phyloP scores from a whole-genome alignment of 2,113 vertebrate species.

The Brachypteracias leptosomus region DNA sequence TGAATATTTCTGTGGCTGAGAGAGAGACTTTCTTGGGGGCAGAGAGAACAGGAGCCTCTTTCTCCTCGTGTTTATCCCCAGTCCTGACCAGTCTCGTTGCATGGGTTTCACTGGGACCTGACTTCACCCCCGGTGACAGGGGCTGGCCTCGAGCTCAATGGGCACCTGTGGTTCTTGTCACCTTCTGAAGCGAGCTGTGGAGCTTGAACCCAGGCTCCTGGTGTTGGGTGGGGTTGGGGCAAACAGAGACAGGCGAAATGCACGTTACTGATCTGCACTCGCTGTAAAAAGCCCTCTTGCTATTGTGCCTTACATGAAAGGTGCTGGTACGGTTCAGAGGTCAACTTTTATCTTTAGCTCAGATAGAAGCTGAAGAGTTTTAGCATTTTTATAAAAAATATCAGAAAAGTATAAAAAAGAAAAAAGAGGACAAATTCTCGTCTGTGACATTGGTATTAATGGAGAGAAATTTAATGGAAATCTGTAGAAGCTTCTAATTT shows the following conservation, averaged over 20 bases:
- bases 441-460: not conserved
- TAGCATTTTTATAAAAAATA: not conserved
- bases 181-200: not conserved
- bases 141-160: not conserved
- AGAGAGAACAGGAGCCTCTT: not conserved
- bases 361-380: conserved; percentile 20
- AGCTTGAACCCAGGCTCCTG: not conserved
- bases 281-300: not conserved
- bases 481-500: conserved; percentile 37
- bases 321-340: conserved; percentile 18
- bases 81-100: not conserved
- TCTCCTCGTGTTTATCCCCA: not conserved
- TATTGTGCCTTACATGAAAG: conserved; percentile 42
- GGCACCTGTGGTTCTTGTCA: not conserved
- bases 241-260: not conserved
- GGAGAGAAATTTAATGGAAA: conserved; percentile 36
- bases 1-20: not conserved
- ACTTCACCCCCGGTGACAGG: not conserved
- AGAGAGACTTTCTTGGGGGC: not conserved
- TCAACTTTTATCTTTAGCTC: conserved; percentile 47
- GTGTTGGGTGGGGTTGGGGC: not conserved
- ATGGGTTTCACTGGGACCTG: not conserved
- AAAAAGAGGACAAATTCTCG: not conserved
- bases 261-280: not conserved
- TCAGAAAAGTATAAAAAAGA: not conserved